Percentiles rank a stretch among this genome's conserved stretches.
These are phyloP conservation scores for Odontocolon sp. DNA, from an alignment of 2,888 invertebrate genomes.

Conservation along the genomic window DNA sequence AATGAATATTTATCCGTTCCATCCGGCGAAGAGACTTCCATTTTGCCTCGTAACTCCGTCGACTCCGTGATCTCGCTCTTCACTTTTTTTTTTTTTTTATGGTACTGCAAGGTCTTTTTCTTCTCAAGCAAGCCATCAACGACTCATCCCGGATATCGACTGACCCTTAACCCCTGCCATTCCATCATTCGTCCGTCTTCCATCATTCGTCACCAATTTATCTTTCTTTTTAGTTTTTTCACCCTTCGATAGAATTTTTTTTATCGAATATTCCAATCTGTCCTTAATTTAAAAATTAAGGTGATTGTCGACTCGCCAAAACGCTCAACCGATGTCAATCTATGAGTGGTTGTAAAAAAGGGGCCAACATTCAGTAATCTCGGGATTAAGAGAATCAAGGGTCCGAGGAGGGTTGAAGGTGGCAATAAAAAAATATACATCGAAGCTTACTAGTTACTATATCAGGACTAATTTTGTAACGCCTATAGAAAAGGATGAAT, in stretches of 20 bases:
- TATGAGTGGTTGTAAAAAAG: not conserved
- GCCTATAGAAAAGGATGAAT: not conserved
- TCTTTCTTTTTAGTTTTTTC: slow-evolving; percentile 3
- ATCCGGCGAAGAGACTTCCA: slow-evolving; percentile 45
- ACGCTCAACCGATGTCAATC: slow-evolving; percentile 36
- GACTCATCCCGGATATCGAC: slow-evolving; percentile 34
- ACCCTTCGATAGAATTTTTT: no score
- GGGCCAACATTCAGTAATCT: slow-evolving; percentile 35
- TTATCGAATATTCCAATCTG: slow-evolving; percentile 3
- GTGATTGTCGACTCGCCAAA: slow-evolving; percentile 28
- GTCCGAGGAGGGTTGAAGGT: slow-evolving; percentile 31
- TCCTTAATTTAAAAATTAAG: slow-evolving; percentile 58
- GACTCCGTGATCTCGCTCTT: slow-evolving; percentile 12
- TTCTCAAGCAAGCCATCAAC: slow-evolving; percentile 15
- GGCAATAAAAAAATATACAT: slow-evolving; percentile 37
- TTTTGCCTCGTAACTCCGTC: slow-evolving; percentile 63
- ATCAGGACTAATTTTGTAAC: slow-evolving; percentile 11
- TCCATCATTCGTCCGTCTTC: slow-evolving; percentile 1
- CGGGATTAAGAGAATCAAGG: slow-evolving; percentile 39
- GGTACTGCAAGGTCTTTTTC: slow-evolving; percentile 10
- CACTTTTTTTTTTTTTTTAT: slow-evolving; percentile 41
- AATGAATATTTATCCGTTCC: slow-evolving; percentile 79
- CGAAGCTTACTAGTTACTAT: slow-evolving; percentile 18
- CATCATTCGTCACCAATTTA: not conserved
- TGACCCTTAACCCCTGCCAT: slow-evolving; percentile 14